Percentiles rank a stretch among this genome's conserved stretches.
phyloP scores from a whole-genome alignment of 2,113 vertebrate species.

The Chelonoidis abingdonii region DNA sequence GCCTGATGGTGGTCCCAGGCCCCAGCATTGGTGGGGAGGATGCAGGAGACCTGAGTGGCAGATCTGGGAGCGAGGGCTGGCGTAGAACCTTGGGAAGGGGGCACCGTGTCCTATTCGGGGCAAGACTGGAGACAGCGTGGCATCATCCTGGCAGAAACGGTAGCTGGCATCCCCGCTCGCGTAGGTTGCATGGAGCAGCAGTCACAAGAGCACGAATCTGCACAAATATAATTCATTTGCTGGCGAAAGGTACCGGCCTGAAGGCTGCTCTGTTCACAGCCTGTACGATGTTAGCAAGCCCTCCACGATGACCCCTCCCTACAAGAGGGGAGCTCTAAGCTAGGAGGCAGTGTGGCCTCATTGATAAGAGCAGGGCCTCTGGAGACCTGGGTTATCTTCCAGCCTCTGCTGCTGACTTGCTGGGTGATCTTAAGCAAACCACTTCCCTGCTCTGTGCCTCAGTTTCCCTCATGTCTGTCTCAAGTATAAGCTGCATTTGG shows the following conservation, averaged over 20 bases:
- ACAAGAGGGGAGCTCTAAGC: accelerated
- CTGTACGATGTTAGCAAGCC: accelerated
- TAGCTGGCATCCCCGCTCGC: no score
- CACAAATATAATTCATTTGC: neutral
- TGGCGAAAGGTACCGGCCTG: neutral
- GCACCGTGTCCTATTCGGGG: no score
- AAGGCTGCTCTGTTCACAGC: neutral
- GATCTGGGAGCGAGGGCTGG: neutral
- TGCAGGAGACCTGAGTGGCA: neutral
- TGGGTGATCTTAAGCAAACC: accelerated
- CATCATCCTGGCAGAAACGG: no score
- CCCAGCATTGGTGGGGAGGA: neutral
- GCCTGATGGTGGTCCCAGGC: neutral
- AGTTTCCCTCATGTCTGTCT: no score
- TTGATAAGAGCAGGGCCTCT: neutral
- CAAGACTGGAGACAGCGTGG: no score
- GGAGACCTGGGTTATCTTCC: neutral
- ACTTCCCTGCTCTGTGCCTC: neutral
- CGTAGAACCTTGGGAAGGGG: neutral
- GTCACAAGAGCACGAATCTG: no score
- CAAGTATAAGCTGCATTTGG: no score
- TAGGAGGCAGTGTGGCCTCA: accelerated
- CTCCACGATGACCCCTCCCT: neutral
- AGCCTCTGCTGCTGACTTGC: neutral
- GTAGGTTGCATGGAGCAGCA: no score